Percentiles rank a stretch among this genome's conserved stretches.
Evolutionary conservation across 2,113 vertebrate species (phyloP).

Genomic region (Cyanocitta stelleri): DNA sequence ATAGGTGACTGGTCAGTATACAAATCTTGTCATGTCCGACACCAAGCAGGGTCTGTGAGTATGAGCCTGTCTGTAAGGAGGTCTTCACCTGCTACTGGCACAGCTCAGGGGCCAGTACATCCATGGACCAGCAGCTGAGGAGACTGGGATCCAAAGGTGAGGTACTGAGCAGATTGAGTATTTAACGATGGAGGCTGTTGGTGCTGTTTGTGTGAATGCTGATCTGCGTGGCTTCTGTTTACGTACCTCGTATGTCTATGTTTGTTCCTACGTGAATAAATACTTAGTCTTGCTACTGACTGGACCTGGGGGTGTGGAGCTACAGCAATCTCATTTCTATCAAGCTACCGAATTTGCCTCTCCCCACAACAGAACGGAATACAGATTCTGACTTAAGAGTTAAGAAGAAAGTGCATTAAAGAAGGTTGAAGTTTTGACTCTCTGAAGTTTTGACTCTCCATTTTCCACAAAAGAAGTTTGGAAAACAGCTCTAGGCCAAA

Average conservation of each 20-base stretch:
- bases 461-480: background rate
- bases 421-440: background rate
- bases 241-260: rapidly evolving
- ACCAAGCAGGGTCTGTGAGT: background rate
- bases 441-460: background rate
- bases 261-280: background rate
- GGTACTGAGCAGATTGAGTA: rapidly evolving
- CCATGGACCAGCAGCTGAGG: background rate
- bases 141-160: background rate
- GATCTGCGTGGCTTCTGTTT: background rate
- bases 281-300: background rate
- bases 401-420: background rate
- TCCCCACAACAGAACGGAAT: background rate
- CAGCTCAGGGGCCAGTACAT: rapidly evolving
- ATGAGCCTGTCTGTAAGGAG: background rate
- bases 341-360: background rate
- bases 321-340: background rate
- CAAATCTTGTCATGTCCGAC: background rate
- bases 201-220: background rate
- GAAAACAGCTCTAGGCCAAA: background rate
- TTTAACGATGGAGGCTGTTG: background rate
- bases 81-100: background rate
- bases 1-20: background rate
- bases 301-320: background rate
- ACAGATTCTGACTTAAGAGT: background rate